Percentiles rank a stretch among this genome's conserved stretches.
Evolutionary conservation across 2,113 vertebrate species (phyloP).

Genomic region (Tretioscincus oriximinensis): DNA sequence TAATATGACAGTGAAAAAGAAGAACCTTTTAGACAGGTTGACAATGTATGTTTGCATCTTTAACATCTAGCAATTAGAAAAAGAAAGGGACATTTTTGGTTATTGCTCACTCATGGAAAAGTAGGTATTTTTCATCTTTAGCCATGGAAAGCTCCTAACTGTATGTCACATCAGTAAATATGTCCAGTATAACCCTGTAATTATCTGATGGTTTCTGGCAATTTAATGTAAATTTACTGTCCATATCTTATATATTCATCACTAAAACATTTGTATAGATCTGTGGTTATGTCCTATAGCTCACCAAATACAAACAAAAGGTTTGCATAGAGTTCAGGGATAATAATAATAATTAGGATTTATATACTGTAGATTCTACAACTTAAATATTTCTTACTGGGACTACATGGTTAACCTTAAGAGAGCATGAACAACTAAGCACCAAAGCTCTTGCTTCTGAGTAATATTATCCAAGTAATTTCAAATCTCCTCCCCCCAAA

Average conservation of each 20-base stretch:
- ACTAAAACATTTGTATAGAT: neutral
- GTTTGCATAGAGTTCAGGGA: neutral
- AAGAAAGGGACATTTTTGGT: conserved; percentile 21
- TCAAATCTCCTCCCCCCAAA: neutral
- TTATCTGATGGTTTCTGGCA: conserved; percentile 2
- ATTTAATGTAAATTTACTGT: neutral
- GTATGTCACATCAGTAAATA: neutral
- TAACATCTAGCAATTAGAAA: neutral
- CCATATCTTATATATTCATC: neutral
- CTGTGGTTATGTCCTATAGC: neutral
- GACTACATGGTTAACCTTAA: too few species aligned
- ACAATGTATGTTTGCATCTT: conserved; percentile 7
- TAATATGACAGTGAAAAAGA: conserved; percentile 20
- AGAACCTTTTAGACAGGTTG: conserved; percentile 13
- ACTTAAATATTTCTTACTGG: neutral
- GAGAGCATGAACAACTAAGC: too few species aligned
- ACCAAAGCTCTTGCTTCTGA: too few species aligned
- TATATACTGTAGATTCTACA: neutral
- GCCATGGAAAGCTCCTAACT: neutral
- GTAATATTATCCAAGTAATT: neutral
- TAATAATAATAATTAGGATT: neutral
- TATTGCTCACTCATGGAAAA: neutral
- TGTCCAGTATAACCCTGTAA: neutral
- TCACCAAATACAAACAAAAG: neutral
- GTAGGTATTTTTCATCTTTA: conserved; percentile 1